phyloP scores from a whole-genome alignment of 2,113 vertebrate genomes.

The Acanthisitta chloris region DNA sequence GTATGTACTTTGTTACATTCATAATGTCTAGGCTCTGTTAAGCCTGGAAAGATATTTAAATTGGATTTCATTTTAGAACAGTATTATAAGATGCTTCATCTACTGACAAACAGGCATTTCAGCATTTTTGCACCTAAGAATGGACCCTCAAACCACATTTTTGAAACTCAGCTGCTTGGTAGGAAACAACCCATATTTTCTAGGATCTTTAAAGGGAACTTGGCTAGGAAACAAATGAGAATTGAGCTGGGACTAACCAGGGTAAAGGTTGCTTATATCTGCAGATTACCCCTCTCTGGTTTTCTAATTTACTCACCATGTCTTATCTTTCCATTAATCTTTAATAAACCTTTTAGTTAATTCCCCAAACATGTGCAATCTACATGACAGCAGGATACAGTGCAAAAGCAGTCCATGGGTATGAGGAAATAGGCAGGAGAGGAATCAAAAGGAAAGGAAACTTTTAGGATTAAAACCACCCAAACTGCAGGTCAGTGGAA shows the following conservation, averaged over 20 bases:
- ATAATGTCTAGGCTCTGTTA: neutral
- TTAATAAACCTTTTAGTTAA: conserved; percentile 65
- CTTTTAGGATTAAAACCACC: conserved; percentile 24
- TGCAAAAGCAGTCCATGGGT: neutral
- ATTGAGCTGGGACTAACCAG: conserved; percentile 32
- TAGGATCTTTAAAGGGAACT: neutral
- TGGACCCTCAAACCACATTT: neutral
- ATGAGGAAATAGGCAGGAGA: neutral
- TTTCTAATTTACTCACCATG: conserved; percentile 58
- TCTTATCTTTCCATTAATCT: conserved; percentile 68
- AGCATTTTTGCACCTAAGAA: neutral
- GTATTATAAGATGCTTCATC: neutral
- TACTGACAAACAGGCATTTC: neutral
- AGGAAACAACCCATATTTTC: neutral
- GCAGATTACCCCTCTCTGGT: conserved; percentile 62
- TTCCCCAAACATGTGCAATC: conserved; percentile 48
- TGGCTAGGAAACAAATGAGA: conserved; percentile 12
- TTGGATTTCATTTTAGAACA: neutral
- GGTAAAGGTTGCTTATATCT: conserved; percentile 45
- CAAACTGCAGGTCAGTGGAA: neutral
- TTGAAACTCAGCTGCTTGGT: neutral
- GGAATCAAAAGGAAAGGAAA: conserved; percentile 46
- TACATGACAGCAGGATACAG: conserved; percentile 61
- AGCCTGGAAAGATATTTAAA: neutral
- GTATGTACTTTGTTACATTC: neutral